Base-by-base conservation (phyloP, 2,113 vertebrate species). In the Chiloscyllium plagiosum region DNA sequence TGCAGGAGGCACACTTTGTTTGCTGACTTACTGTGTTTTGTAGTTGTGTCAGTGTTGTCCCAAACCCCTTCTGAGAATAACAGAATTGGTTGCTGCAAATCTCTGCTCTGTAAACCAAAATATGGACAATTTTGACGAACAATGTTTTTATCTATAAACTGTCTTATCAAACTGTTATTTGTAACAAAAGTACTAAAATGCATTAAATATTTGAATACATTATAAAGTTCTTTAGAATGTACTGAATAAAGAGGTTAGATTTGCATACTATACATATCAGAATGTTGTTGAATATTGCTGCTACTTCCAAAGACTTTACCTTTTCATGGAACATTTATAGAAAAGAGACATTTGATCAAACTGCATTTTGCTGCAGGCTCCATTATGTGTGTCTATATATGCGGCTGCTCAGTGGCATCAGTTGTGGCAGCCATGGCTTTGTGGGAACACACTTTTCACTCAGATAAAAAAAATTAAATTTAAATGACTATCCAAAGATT, bases 201-300 rank as follows among this genome's bases (percentile, higher is more conserved):
- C 52, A 61, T 90, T 65, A 90, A 61, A 56, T 13, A 52, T 87
- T 56, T 52, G 87, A 90, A 90, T 90, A 90, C 33, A 90, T 90
- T 56, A 90, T 56, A 29, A 15, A 90, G 61, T 65, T 90, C 52
- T 90, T 65, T 61, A 13, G 52, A 52, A n/a, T 90, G 24, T 56
- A 90, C 86, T 78, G n/a, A 33, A 78, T 13, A 78, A n/a, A 78
- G n/a, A 80, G n/a, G 37, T 80, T 80, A 17, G 2, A 15, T 80
- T 37, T 33, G 87, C 24, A 61, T 24, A 33, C 15, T 90, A 33
- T 61, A 61, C 19, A 1, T 86, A 20, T 85, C 47, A 8, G 47
- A 50, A 86, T 86, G 56, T 56, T 56, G 26, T 61, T 90, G 87
- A 61, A 90, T 56, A 33, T 80, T 26, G 26, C 72, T 76, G 72